Evolutionary conservation across 92 coral and sea anemone genomes (phyloP), one percentile per base, ranked within the genome.

Genomic region (Pocillopora meandrina): DNA sequence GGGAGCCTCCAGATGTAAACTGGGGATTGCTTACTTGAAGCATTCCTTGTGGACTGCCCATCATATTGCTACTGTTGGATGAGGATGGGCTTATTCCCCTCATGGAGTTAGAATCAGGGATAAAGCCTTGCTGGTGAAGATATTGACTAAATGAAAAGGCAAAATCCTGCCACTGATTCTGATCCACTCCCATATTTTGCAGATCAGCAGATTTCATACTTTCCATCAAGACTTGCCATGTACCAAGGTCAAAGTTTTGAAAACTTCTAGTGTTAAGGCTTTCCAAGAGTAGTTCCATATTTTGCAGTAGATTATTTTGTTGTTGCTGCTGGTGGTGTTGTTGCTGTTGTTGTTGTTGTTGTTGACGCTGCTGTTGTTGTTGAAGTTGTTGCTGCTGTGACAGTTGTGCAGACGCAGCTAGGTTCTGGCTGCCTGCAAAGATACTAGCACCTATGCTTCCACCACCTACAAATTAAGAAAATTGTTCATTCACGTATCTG

Each of bases 101-200:
- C 11, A 82, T 61, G 20, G 80, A 69, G 62, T 33, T 72, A 2
- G 87, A 34, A 5, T 80, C 86, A 47, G 85, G 79, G 72, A 85
- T 35, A 35, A 95, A 21, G 23, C 95, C 95, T 71, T 96, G 98
- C 59, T 91, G 91, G 56, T 89, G 91, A 64, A 96, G 85, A 72
- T 94, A 92, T 77, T 96, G 99, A 85, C 98, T 96, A 78, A 96
- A 96, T 11, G 99, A 96, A 79, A 89, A 93, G 9, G 99, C 98
- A 23, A 96, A 93, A 74, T 96, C 99, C 75, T 96, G 99, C 99
- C 98, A 94, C 76, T 94, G 99, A 59, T 76, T 84, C 17, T 93
- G 94, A 71, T 94, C 98, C 20, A 96, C 89, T 8, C 99, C 98
- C 33, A 94, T 58, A n/a, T 77, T 92, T 61, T 93, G 95, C 52